Base-by-base conservation (phyloP, 2,797 vertebrate genomes). In the Mormyrops attenuatus region DNA sequence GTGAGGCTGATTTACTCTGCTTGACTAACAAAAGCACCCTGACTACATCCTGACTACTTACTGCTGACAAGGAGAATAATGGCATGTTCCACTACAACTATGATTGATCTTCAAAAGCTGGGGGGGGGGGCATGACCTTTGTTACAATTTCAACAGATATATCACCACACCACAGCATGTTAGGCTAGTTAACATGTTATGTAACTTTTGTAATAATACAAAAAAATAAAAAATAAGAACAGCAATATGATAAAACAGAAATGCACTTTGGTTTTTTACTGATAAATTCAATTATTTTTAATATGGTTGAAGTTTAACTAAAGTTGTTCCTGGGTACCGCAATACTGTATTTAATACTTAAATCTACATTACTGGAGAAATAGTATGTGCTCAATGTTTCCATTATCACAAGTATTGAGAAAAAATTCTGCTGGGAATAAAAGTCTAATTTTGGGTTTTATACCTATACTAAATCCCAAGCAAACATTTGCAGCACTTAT, bases 1-100 rank as follows among this genome's bases (percentile, higher is more conserved):
- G 30, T 41, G 34, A 20, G 13, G 85, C 30, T 87, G 52, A 57
- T 55, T 57, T 60, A 50, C 52, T 57, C 49, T 55, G 49, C 52
- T 85, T 53, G 84, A 50, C 85, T 15, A 57, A 60, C 34, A 60
- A 60, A 87, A 85, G 82, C 85, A 87, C 50, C 52, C 50, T 44
- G 85, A 57, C 50, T 87, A 17, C 52, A 87, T 87, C 85, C 8
- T 87, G 17, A 17, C 53, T 7, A 38, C 3, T 20, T 17, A 87
- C 34, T 57, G 15, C 85, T 57, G 52, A 87, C 53, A 53, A 85
- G 84, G 44, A 22, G 22, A 85, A 30, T 15, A 85, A 52, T 26
- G 26, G 49, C 38, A n/a, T 80, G 73, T 73, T 73, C 69, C 69
- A 73, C 30, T 73, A 73, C 69, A 73, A 73, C 69, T 60, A 60